Base-by-base conservation (phyloP, 2,113 vertebrate genomes). In the Clarias gariepinus region DNA sequence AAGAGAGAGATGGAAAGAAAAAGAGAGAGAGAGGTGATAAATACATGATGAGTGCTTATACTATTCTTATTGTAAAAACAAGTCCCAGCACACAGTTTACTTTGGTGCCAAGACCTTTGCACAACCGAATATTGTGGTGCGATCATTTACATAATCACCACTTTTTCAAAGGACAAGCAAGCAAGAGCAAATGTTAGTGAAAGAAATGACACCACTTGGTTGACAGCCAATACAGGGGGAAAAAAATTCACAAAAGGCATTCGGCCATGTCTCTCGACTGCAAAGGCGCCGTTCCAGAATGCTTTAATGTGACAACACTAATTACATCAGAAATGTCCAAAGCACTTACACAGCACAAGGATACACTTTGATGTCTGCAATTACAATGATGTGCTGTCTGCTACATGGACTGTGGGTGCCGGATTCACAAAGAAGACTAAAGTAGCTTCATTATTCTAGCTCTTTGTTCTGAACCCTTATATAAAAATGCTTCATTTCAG, bases 291-390 rank as follows among this genome's bases (percentile, higher is more conserved):
- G n/a, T 57, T 55, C n/a, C 47, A 19, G 19, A 77, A 66, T 53
- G 53, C 41, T 87, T 87, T 78, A 83, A 87, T 60, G 47, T 83
- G 81, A 41, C 81, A 83, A 53, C 66, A 18, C 10, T 87, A 71
- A 87, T 83, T 77, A 77, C 47, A 25, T 77, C 60, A 55, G 61
- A 71, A 80, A 41, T 55, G 15, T 23, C 36, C 79, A 25, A 33
- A 55, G 28, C 80, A 36, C n/a, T n/a, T 19, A 11, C 79, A 61
- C 55, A 57, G 61, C 84, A 61, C 66, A 53, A 16, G 30, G 16
- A 60, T 64, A 19, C 68, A 16, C 57, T 66, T 47, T 61, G 63
- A 61, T 64, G 80, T 76, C 55, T 63, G 58, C n/a, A 52, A 63
- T 76, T 63, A 82, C 69, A 73, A 33, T 81, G 78, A 81, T 25